Percentiles rank a stretch among this genome's conserved stretches.
Conservation (phyloP, 2,113 vertebrate genomes). For the Peromyscus leucopus region DNA sequence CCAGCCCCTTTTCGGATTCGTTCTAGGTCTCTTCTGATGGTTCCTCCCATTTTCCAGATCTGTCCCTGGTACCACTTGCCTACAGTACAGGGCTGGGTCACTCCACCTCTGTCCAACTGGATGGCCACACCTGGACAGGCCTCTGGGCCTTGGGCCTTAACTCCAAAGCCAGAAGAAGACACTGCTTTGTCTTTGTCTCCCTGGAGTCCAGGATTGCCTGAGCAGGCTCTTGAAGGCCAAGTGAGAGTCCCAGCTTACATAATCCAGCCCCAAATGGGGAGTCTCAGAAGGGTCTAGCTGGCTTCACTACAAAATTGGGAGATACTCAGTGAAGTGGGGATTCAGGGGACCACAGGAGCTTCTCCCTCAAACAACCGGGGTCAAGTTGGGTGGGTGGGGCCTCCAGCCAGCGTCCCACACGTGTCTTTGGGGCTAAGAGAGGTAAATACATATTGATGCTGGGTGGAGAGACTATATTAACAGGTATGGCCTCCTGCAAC, state of each 20-base stretch:
- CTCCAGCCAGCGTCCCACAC: neutral
- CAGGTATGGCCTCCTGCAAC: neutral
- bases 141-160: neutral
- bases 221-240: neutral
- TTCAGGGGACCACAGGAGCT: neutral
- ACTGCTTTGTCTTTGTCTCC: conserved; percentile 38
- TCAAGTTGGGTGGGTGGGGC: neutral
- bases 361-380: neutral
- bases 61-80: neutral
- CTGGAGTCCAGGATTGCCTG: neutral
- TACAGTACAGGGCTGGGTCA: neutral
- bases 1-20: neutral
- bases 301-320: conserved; percentile 18
- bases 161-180: neutral
- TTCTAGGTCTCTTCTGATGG: neutral
- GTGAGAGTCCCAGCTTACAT: neutral
- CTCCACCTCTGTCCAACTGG: neutral
- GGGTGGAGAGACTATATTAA: neutral
- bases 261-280: neutral
- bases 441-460: neutral
- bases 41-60: neutral
- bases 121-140: neutral
- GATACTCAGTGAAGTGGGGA: neutral
- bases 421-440: neutral
- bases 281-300: neutral